Evolutionary conservation across 2,797 vertebrate genomes (phyloP).

Genomic region (Lates japonicus): DNA sequence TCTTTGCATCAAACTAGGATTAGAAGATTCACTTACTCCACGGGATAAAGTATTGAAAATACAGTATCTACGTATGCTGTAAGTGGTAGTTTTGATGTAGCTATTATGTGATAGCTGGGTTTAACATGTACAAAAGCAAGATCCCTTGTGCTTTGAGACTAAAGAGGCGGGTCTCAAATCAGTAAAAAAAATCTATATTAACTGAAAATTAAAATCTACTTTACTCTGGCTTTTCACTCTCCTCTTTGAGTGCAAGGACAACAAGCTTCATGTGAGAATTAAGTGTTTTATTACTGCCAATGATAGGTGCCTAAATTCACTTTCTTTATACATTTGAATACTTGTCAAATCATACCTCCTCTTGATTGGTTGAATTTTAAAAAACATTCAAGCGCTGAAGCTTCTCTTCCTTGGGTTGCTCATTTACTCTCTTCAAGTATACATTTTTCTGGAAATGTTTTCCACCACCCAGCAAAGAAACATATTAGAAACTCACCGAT

Average conservation of each 20-base stretch:
- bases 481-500: background rate
- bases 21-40: background rate
- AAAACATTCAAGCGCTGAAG: background rate
- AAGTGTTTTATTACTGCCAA: background rate
- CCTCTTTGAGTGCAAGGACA: constrained; percentile 22
- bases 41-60: background rate
- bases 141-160: background rate
- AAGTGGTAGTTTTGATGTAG: background rate
- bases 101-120: constrained; percentile 10
- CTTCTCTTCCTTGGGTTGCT: background rate
- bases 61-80: background rate
- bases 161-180: too few species aligned
- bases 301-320: background rate
- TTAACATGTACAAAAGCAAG: too few species aligned
- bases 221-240: background rate
- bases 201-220: background rate
- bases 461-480: background rate
- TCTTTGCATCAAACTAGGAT: background rate
- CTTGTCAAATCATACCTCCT: background rate
- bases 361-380: constrained; percentile 1
- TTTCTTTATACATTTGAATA: constrained; percentile 1
- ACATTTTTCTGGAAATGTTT: background rate
- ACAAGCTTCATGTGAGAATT: constrained; percentile 1
- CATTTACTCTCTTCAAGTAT: constrained; percentile 2
- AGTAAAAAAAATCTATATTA: background rate